Conservation (phyloP, 2,888 invertebrate species). For the Zygaena filipendulae region DNA sequence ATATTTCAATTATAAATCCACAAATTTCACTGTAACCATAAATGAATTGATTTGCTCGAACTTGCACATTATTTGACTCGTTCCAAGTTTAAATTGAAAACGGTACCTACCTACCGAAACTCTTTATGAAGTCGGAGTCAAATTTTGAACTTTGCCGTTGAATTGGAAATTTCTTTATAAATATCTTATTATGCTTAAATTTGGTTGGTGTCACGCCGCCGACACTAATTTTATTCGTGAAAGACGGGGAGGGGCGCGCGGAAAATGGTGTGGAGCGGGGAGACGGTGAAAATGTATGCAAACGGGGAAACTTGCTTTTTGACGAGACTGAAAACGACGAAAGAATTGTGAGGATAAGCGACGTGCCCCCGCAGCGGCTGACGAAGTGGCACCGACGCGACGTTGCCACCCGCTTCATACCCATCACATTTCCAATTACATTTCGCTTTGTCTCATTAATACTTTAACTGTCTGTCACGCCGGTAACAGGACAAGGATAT, state of each 20-base stretch:
- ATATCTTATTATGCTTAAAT: slow-evolving; percentile 68
- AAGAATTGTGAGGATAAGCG: slow-evolving; percentile 48
- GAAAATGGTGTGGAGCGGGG: slow-evolving; percentile 22
- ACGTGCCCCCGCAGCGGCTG: slow-evolving; percentile 18
- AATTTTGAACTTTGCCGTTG: slow-evolving; percentile 68
- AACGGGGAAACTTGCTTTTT: slow-evolving; percentile 61
- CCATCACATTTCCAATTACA: slow-evolving; percentile 41
- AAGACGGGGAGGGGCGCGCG: slow-evolving; percentile 46
- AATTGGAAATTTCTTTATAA: slow-evolving; percentile 69
- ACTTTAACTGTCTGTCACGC: not conserved
- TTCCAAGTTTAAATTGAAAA: slow-evolving; percentile 68
- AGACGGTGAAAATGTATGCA: slow-evolving; percentile 60
- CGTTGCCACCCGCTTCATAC: slow-evolving; percentile 21
- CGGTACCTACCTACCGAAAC: slow-evolving; percentile 62
- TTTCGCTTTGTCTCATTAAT: slow-evolving; percentile 32
- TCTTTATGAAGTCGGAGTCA: slow-evolving; percentile 61
- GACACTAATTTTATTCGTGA: slow-evolving; percentile 67
- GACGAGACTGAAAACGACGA: slow-evolving; percentile 64
- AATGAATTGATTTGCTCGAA: slow-evolving; percentile 62
- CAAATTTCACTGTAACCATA: slow-evolving; percentile 64
- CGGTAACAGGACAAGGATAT: no score
- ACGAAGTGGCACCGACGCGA: slow-evolving; percentile 28
- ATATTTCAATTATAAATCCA: slow-evolving; percentile 61
- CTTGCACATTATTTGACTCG: slow-evolving; percentile 68
- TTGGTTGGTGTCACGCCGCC: slow-evolving; percentile 67